Conservation (phyloP, 1,140 invertebrate genomes). For the Halotydeus destructor region DNA sequence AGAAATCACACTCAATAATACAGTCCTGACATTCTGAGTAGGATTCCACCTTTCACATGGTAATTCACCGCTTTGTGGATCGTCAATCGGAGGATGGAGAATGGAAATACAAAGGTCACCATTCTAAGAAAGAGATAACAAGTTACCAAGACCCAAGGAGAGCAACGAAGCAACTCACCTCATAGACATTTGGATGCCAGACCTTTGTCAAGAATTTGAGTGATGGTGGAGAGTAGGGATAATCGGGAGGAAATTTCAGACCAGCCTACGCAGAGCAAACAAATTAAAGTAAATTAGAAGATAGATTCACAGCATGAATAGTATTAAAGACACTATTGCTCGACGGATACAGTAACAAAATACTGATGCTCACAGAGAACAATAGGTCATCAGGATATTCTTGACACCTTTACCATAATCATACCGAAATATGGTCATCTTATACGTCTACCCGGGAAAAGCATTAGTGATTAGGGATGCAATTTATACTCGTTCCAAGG, state of each 20-base stretch:
- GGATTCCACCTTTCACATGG: constrained; percentile 99
- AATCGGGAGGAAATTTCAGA: constrained; percentile 92
- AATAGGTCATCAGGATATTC: no score
- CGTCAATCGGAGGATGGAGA: constrained; percentile 92
- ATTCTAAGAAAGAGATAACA: constrained; percentile 44
- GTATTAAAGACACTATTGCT: no score
- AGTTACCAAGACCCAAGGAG: background rate
- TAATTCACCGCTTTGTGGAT: constrained; percentile 93
- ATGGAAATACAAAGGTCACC: constrained; percentile 99
- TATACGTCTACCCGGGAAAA: no score
- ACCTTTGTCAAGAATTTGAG: constrained; percentile 96
- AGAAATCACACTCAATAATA: constrained; percentile 92
- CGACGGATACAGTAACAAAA: no score
- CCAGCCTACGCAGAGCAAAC: constrained; percentile 73
- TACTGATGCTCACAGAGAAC: no score
- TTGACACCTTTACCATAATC: no score
- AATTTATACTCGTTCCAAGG: no score
- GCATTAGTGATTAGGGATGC: no score
- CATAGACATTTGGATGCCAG: constrained; percentile 99
- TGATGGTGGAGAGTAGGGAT: constrained; percentile 92
- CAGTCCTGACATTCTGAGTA: constrained; percentile 94
- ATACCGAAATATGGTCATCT: no score
- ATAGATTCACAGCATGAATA: no score
- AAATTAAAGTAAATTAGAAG: no score
- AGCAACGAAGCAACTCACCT: constrained; percentile 41